Evolutionary conservation across 2,113 vertebrate species (phyloP).

Genomic region (Indicator indicator): DNA sequence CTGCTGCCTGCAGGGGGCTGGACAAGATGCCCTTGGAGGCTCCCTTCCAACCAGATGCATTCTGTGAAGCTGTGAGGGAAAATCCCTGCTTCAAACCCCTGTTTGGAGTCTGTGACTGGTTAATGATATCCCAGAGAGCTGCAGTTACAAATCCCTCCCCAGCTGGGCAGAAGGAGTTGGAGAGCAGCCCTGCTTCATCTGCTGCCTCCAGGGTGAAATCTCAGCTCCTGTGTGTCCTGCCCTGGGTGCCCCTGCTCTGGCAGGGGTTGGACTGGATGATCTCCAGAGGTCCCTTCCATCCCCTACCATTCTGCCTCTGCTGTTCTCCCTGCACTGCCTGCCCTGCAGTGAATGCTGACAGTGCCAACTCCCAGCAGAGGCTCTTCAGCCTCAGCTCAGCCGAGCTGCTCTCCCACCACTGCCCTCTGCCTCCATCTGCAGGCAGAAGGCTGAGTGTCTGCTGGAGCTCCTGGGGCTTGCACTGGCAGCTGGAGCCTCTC

Average conservation of each 20-base stretch:
- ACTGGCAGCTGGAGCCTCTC: not conserved
- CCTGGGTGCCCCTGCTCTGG: no score
- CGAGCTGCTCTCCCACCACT: not conserved
- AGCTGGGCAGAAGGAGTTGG: not conserved
- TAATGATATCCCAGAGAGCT: not conserved
- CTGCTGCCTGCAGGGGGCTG: no score
- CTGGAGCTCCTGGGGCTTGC: not conserved
- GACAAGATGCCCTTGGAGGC: no score
- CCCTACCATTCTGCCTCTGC: no score
- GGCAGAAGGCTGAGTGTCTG: not conserved
- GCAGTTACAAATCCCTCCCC: not conserved
- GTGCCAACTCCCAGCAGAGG: not conserved
- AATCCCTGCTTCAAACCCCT: not conserved
- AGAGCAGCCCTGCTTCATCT: not conserved
- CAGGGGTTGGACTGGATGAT: no score
- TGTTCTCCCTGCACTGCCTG: not conserved
- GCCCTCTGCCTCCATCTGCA: not conserved
- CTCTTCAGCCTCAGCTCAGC: not conserved
- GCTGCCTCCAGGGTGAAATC: not conserved
- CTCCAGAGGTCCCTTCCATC: no score
- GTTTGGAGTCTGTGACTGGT: not conserved
- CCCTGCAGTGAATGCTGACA: not conserved
- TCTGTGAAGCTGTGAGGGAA: not conserved
- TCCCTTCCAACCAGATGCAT: no score
- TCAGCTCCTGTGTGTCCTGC: no score